Percentiles rank a stretch among this genome's conserved stretches.
These are phyloP conservation scores for Hemiscyllium ocellatum DNA, from an alignment of 2,113 vertebrate species.

Conservation along the genomic window DNA sequence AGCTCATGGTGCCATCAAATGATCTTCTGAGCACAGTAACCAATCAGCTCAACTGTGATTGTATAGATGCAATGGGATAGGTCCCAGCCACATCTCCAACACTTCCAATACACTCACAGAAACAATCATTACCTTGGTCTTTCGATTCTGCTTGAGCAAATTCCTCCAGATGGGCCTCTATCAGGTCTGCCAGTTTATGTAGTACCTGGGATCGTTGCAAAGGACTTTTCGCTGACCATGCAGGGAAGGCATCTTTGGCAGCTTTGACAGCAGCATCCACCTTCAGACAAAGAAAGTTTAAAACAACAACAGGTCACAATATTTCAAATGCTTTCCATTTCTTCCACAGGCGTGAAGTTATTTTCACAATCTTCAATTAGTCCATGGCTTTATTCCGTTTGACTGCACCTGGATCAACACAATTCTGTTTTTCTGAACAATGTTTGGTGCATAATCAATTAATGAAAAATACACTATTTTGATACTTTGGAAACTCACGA, in stretches of 20 bases:
- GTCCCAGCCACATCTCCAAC: neutral
- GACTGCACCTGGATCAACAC: neutral
- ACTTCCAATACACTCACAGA: neutral
- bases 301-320: constrained; percentile 12
- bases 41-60: neutral
- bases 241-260: constrained; percentile 75
- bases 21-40: neutral
- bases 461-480: neutral
- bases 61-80: neutral
- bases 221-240: constrained; percentile 72
- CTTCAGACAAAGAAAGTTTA: constrained; percentile 49
- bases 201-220: constrained; percentile 70
- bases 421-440: neutral
- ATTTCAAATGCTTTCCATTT: neutral
- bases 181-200: constrained; percentile 75
- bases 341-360: neutral
- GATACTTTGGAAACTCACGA: neutral
- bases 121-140: constrained; percentile 75
- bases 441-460: neutral
- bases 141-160: constrained; percentile 84
- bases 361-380: neutral
- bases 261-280: constrained; percentile 80
- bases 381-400: neutral
- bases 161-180: constrained; percentile 75
- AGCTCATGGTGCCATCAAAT: neutral